Base-by-base conservation (phyloP, 1,140 invertebrate genomes). In the Philopotamus ludificatus region DNA sequence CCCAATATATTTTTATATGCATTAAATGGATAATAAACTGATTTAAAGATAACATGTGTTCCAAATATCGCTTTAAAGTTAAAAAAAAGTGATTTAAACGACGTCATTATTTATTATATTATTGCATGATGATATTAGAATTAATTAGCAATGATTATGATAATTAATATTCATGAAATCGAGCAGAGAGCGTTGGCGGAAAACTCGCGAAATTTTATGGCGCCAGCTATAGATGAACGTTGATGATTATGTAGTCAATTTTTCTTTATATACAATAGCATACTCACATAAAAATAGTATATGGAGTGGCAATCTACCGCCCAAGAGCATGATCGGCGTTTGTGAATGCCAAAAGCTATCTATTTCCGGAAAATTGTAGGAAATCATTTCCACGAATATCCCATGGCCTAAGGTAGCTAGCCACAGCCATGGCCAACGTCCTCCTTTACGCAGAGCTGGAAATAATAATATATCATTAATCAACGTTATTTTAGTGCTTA, bases 301-400 rank as follows among this genome's bases (percentile, higher is more conserved):
- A 68, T 91, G 86, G 0, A 91, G 70, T 1, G 89, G 89, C 21
- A 90, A 73, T 54, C 89, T 76, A 25, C 81, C 75, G 16, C 88
- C 88, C 4, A 90, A 74, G 18, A 92, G 81, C 65, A 89, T 86
- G 8, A 91, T 75, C 1, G 87, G 86, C 0, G 87, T 86, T 76
- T 89, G 87, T 7, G 87, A 85, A 74, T 90, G 88, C 89, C 89
- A 92, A 73, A 90, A 91, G 74, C 89, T 91, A 73, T 91, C 88
- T 0, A 87, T 80, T 67, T 88, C 86, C 0, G 88, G 79, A 28
- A 85, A 68, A 67, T 80, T 77, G 72, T 87, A 88, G 58, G 79
- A 81, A n/a, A 87, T 70, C 57, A 74, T 74, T 76, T 89, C 87
- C 3, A 87, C 78, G 2, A 83, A 79, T 7, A 87, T 65, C 8